Percentiles rank a stretch among this genome's conserved stretches.
phyloP scores from a whole-genome alignment of 2,797 vertebrate genomes.

The Podarcis lilfordi region DNA sequence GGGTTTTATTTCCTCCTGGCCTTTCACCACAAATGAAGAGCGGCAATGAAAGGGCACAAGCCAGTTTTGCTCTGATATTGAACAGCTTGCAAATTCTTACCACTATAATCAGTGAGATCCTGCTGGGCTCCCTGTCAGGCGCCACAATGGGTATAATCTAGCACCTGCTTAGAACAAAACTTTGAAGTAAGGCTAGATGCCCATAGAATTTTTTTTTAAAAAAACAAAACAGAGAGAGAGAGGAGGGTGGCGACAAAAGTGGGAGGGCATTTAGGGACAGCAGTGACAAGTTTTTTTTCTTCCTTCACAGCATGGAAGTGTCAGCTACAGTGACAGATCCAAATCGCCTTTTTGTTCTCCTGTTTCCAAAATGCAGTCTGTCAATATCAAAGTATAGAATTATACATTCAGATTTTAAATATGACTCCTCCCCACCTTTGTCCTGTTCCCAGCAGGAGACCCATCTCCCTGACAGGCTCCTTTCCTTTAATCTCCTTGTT shows the following conservation, averaged over 20 bases:
- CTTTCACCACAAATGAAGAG: slow-evolving; percentile 34
- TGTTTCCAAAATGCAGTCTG: slow-evolving; percentile 52
- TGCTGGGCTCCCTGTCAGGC: slow-evolving; percentile 70
- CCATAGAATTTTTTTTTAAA: slow-evolving; percentile 56
- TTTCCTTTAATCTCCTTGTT: background rate
- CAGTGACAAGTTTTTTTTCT: slow-evolving; percentile 62
- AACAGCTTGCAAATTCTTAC: slow-evolving; percentile 70
- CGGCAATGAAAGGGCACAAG: slow-evolving; percentile 58
- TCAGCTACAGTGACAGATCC: slow-evolving; percentile 46
- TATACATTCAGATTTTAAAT: slow-evolving; percentile 41
- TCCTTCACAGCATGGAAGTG: slow-evolving; percentile 63
- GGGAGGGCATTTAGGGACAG: slow-evolving; percentile 51
- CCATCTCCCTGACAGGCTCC: background rate
- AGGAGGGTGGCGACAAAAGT: background rate
- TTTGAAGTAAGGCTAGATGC: slow-evolving; percentile 60
- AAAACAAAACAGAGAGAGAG: slow-evolving; percentile 53
- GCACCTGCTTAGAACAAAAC: slow-evolving; percentile 73
- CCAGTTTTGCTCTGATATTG: slow-evolving; percentile 32
- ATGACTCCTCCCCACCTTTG: slow-evolving; percentile 10
- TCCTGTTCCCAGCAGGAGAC: background rate
- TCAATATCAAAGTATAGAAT: slow-evolving; percentile 1
- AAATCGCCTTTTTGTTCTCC: slow-evolving; percentile 61
- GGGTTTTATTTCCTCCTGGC: slow-evolving; percentile 46
- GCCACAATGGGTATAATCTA: slow-evolving; percentile 69
- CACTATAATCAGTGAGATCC: slow-evolving; percentile 68